Conservation (phyloP, 2,888 invertebrate species). For the Mesorhabditis belari region DNA sequence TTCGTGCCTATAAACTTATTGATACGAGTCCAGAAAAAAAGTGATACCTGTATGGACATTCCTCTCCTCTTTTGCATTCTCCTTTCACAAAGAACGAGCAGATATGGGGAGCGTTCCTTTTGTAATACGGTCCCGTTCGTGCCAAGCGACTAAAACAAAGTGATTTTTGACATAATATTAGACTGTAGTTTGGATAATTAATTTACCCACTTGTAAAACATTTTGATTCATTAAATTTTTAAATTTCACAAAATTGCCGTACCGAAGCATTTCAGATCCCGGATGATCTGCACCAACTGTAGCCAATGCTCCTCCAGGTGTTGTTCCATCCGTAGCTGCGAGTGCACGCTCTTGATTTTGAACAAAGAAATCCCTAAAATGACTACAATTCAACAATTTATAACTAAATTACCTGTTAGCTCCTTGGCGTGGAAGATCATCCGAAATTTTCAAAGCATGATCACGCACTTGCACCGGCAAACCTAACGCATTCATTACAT, state of each 20-base stretch:
- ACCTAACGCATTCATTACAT: conserved; percentile 52
- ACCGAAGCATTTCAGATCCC: conserved; percentile 57
- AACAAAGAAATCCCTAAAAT: conserved; percentile 27
- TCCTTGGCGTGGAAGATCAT: conserved; percentile 83
- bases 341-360: conserved; percentile 50
- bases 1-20: conserved; percentile 66
- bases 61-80: conserved; percentile 88
- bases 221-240: not conserved
- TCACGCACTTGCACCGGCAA: conserved; percentile 72
- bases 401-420: conserved; percentile 73
- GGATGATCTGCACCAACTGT: conserved; percentile 59
- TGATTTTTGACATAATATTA: not conserved
- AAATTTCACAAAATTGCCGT: not conserved
- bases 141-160: conserved; percentile 64
- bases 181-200: not conserved
- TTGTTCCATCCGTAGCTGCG: conserved; percentile 56
- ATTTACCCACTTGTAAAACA: not conserved
- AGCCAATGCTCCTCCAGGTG: conserved; percentile 57
- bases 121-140: conserved; percentile 86
- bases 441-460: conserved; percentile 79
- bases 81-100: conserved; percentile 99
- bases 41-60: conserved; percentile 73
- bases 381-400: conserved; percentile 16
- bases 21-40: not conserved
- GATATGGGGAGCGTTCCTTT: conserved; percentile 85